Evolutionary conservation across 1,140 invertebrate genomes (phyloP).

Genomic region (Drosophila punjabiensis): DNA sequence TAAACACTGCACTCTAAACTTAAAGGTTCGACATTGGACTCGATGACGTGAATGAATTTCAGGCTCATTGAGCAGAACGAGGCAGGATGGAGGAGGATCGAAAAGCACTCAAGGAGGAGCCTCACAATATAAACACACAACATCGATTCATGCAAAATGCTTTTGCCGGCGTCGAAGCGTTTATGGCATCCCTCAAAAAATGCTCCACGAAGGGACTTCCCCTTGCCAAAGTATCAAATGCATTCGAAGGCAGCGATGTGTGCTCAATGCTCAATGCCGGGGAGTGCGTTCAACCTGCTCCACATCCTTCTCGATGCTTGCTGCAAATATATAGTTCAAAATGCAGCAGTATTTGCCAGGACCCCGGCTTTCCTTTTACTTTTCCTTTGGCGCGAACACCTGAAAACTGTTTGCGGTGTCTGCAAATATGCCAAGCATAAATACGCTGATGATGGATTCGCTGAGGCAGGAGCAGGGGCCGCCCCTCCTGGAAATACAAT

Average conservation of each 20-base stretch:
- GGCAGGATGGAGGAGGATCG: constrained; percentile 25
- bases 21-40: constrained; percentile 22
- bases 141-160: constrained; percentile 42
- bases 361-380: constrained; percentile 15
- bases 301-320: not conserved
- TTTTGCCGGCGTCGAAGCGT: constrained; percentile 64
- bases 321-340: constrained; percentile 53
- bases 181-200: constrained; percentile 51
- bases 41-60: constrained; percentile 48
- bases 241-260: constrained; percentile 72
- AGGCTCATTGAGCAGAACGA: constrained; percentile 49
- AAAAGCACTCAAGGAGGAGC: constrained; percentile 61
- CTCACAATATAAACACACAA: constrained; percentile 33
- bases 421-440: constrained; percentile 63
- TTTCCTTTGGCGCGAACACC: constrained; percentile 29
- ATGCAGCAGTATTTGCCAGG: constrained; percentile 49
- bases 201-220: not conserved
- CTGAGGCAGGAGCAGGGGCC: not conserved
- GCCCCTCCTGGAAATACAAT: constrained; percentile 32
- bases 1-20: constrained; percentile 29
- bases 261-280: constrained; percentile 42
- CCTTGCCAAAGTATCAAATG: constrained; percentile 36
- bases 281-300: constrained; percentile 51
- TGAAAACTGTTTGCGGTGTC: constrained; percentile 61
- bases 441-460: constrained; percentile 56